Conservation (phyloP, 2,888 invertebrate species). For the Agelastica alni region DNA sequence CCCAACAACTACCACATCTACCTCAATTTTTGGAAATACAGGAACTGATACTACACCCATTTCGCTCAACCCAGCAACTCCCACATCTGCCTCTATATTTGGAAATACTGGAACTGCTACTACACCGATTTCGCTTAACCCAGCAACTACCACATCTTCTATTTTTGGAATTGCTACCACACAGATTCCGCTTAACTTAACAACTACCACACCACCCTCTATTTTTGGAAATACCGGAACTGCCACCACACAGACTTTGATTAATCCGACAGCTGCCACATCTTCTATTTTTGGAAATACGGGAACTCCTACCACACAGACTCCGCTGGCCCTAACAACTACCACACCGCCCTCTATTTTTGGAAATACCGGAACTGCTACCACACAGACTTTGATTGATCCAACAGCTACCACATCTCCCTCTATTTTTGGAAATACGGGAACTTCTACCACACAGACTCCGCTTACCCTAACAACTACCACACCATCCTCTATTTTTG, state of each 20-base stretch:
- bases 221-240: conserved; percentile 22
- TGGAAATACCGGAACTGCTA: conserved; percentile 28
- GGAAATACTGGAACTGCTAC: conserved; percentile 17
- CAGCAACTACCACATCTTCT: conserved; percentile 3
- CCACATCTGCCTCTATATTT: conserved; percentile 10
- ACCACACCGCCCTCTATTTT: conserved; percentile 24
- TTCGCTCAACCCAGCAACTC: conserved; percentile 22
- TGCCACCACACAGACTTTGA: conserved; percentile 14
- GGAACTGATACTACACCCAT: neutral
- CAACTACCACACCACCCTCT: neutral
- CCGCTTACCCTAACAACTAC: conserved; percentile 7
- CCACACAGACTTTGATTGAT: conserved; percentile 22
- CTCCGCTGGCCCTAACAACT: conserved; percentile 1
- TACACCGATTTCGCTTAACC: conserved; percentile 11
- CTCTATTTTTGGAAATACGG: conserved; percentile 30
- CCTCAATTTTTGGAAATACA: neutral
- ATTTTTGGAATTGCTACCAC: conserved; percentile 4
- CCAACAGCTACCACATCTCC: conserved; percentile 9
- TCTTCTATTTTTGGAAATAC: conserved; percentile 28
- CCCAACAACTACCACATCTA: no score
- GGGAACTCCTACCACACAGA: neutral
- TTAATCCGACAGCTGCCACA: conserved; percentile 19
- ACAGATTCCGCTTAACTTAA: neutral
- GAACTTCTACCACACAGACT: neutral
- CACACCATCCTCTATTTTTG: conserved; percentile 26